Evolutionary conservation across 2,797 vertebrate genomes (phyloP), one percentile per base, ranked within the genome.

Genomic region (Sebastes vulpes): DNA sequence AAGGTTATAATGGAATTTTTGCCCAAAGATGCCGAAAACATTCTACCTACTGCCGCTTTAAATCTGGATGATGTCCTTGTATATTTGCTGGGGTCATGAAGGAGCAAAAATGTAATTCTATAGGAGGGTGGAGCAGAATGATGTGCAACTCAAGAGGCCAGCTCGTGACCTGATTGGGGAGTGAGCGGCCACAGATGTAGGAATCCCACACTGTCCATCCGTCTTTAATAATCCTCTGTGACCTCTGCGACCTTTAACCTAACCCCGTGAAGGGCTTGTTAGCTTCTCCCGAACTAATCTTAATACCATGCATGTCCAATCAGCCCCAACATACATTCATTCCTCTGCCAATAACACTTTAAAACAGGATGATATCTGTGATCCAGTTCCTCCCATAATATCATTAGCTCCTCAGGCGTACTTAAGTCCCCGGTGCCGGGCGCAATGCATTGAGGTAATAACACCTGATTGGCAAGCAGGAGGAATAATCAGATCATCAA

Each of bases 401-500:
- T 53, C 12, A 72, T 87, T 83, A 83, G 65, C 58, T 80, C 59
- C 56, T 73, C 56, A 25, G 48, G 35, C 29, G 1, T 53, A 2
- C 29, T 66, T 32, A 26, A 59, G 46, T 77, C 61, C 61, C 65
- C 74, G 3, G n/a, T 61, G 42, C 65, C 65, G 57, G 14, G n/a
- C 20, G 29, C 69, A 88, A 76, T 82, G 59, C 32, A 72, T 50
- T 28, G 48, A 85, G 74, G 73, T 80, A 87, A 93, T 77, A 81
- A 79, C 12, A 25, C 78, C 54, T 75, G 65, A 81, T 28, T 72
- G 46, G 42, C 16, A 59, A 85, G 29, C 16, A 6, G 48, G 67
- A 78, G 68, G 54, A 84, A 81, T 77, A 87, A 93, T 91, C 84
- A 84, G 71, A 90, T 91, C 48, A 81, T 75, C 66, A 84, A 73